Evolutionary conservation across 2,888 invertebrate species (phyloP).

Genomic region (Sinodicranocentrus sp.): DNA sequence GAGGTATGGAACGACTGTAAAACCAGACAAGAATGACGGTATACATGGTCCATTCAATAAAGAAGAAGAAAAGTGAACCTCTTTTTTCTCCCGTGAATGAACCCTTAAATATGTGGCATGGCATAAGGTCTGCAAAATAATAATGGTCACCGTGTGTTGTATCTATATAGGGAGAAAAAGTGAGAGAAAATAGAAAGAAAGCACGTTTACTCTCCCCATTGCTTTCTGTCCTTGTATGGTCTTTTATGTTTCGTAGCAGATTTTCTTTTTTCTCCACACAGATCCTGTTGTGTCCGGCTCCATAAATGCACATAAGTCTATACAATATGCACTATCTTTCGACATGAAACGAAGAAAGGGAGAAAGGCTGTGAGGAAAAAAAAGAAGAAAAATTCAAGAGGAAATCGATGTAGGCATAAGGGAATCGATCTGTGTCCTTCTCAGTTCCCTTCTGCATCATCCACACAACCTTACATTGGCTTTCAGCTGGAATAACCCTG

Average conservation of each 20-base stretch:
- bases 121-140: constrained; percentile 9
- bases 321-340: constrained; percentile 16
- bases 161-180: not conserved
- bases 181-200: constrained; percentile 10
- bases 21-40: constrained; percentile 11
- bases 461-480: not conserved
- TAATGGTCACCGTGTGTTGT: constrained; percentile 15
- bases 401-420: constrained; percentile 67
- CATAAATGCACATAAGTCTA: not conserved
- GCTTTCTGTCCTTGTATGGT: not conserved
- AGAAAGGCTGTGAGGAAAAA: constrained; percentile 34
- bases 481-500: too few species aligned
- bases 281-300: constrained; percentile 2
- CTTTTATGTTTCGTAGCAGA: not conserved
- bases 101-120: constrained; percentile 21
- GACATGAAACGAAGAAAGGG: not conserved
- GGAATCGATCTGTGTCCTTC: constrained; percentile 65
- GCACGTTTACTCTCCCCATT: not conserved
- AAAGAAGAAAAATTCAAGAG: constrained; percentile 56
- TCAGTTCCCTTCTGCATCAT: constrained; percentile 17
- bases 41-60: constrained; percentile 31
- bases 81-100: constrained; percentile 35
- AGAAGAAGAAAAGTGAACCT: constrained; percentile 25
- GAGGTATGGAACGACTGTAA: not conserved
- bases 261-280: not conserved